A percentile compares a stretch with the other conserved stretches of the same genome.
phyloP scores from a whole-genome alignment of 1,140 invertebrate species.

The Helicoverpa armigera region DNA sequence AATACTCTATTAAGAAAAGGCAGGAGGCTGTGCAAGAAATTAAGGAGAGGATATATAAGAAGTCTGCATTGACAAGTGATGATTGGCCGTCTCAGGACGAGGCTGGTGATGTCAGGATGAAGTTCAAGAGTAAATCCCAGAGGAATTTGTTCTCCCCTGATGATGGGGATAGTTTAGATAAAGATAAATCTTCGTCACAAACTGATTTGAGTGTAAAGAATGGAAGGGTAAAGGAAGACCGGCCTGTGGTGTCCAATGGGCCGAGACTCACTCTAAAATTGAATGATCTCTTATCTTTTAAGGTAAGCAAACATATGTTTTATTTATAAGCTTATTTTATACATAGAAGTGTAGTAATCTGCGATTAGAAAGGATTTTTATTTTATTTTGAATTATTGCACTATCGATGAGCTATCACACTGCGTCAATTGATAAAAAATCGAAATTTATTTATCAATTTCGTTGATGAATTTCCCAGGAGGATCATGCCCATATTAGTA shows the following conservation, averaged over 20 bases:
- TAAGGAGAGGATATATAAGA: constrained; percentile 83
- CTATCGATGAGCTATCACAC: no score
- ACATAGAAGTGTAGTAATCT: no score
- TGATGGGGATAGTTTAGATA: constrained; percentile 59
- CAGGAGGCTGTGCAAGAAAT: constrained; percentile 83
- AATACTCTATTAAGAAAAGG: constrained; percentile 84
- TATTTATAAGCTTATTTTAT: background rate
- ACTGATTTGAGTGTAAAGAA: constrained; percentile 72
- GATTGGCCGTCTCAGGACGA: constrained; percentile 59
- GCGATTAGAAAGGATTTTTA: no score
- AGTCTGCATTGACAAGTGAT: constrained; percentile 76
- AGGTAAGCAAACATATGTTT: constrained; percentile 56
- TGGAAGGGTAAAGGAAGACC: constrained; percentile 72
- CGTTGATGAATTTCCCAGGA: no score
- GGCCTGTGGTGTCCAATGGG: constrained; percentile 67
- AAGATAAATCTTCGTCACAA: constrained; percentile 70
- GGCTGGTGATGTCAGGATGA: constrained; percentile 59
- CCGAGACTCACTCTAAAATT: constrained; percentile 79
- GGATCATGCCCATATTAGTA: no score
- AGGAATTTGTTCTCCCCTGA: constrained; percentile 76
- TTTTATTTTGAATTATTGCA: no score
- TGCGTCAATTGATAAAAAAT: no score
- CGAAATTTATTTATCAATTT: no score
- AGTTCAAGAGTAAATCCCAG: constrained; percentile 71
- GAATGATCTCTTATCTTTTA: constrained; percentile 83